A percentile compares a stretch with the other conserved stretches of the same genome.
These are phyloP conservation scores for Sebastes variabilis DNA, from an alignment of 2,797 vertebrate genomes.

Conservation along the genomic window DNA sequence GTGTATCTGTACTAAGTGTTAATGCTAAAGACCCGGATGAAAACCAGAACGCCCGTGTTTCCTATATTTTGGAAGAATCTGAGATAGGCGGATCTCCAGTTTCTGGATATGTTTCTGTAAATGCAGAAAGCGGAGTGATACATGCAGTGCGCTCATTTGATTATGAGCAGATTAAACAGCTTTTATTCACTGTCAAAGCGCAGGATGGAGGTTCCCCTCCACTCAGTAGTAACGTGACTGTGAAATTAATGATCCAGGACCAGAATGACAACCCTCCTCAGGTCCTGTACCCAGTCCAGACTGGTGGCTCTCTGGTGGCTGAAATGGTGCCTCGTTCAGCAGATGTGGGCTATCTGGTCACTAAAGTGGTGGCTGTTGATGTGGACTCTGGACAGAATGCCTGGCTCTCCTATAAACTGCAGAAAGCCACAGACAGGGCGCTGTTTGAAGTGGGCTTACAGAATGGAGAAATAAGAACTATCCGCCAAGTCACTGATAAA, in stretches of 20 bases:
- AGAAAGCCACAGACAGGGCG: slow-evolving; percentile 72
- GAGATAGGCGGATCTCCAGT: slow-evolving; percentile 44
- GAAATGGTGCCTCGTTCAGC: slow-evolving; percentile 84
- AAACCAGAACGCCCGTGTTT: slow-evolving; percentile 79
- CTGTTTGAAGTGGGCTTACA: slow-evolving; percentile 77
- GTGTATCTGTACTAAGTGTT: slow-evolving; percentile 58
- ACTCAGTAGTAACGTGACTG: slow-evolving; percentile 44
- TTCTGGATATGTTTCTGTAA: slow-evolving; percentile 54
- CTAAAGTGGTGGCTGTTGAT: slow-evolving; percentile 87
- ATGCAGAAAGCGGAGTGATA: slow-evolving; percentile 53
- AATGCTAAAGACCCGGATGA: slow-evolving; percentile 70
- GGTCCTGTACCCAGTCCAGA: slow-evolving; percentile 78
- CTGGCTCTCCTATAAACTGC: slow-evolving; percentile 84
- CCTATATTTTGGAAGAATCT: slow-evolving; percentile 70
- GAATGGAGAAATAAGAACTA: slow-evolving; percentile 77
- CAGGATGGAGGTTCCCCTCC: slow-evolving; percentile 69
- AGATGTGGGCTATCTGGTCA: slow-evolving; percentile 86
- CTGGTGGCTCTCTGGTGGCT: slow-evolving; percentile 82
- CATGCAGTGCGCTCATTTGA: slow-evolving; percentile 54
- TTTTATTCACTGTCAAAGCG: slow-evolving; percentile 19
- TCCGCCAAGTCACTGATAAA: slow-evolving; percentile 71
- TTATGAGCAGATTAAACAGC: slow-evolving; percentile 61
- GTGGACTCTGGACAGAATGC: slow-evolving; percentile 85
- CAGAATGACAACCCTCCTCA: slow-evolving; percentile 42
- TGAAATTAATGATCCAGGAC: slow-evolving; percentile 70